Conservation (phyloP, 30 jellyfish, hydroid and myxozoan genomes). For the Sanderia malayensis region DNA sequence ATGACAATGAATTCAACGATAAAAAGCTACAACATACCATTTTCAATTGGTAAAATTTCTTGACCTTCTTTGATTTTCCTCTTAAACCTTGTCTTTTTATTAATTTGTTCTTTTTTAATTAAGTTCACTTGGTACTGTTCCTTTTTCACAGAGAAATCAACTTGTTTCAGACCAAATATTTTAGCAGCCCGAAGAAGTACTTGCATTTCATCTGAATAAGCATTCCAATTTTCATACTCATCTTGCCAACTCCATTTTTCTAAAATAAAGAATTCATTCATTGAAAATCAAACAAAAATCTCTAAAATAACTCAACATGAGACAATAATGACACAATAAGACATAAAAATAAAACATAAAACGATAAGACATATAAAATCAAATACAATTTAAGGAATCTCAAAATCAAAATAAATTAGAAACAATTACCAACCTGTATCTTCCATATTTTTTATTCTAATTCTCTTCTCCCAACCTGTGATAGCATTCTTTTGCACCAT, state of each 20-base stretch:
- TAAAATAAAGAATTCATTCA: not conserved
- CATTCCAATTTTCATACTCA: conserved; percentile 59
- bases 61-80: conserved; percentile 22
- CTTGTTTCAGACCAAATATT: conserved; percentile 35
- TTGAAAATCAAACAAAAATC: too few relatives aligned
- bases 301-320: not conserved
- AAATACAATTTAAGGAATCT: not conserved
- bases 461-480: conserved; percentile 82
- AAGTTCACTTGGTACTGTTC: conserved; percentile 46
- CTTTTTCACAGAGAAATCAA: conserved; percentile 34
- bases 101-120: conserved; percentile 54
- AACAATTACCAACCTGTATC: conserved; percentile 38
- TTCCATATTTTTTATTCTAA: conserved; percentile 36
- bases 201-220: conserved; percentile 47
- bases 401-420: not conserved
- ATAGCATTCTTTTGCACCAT: conserved; percentile 85
- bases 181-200: conserved; percentile 59
- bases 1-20: not conserved
- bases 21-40: too few relatives aligned
- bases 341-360: not conserved
- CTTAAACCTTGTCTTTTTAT: conserved; percentile 54
- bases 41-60: too few relatives aligned
- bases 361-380: not conserved
- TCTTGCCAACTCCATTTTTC: conserved; percentile 67
- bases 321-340: not conserved